A percentile compares a stretch with the other conserved stretches of the same genome.
phyloP scores from a whole-genome alignment of 2,113 vertebrate species.

The Lota lota region DNA sequence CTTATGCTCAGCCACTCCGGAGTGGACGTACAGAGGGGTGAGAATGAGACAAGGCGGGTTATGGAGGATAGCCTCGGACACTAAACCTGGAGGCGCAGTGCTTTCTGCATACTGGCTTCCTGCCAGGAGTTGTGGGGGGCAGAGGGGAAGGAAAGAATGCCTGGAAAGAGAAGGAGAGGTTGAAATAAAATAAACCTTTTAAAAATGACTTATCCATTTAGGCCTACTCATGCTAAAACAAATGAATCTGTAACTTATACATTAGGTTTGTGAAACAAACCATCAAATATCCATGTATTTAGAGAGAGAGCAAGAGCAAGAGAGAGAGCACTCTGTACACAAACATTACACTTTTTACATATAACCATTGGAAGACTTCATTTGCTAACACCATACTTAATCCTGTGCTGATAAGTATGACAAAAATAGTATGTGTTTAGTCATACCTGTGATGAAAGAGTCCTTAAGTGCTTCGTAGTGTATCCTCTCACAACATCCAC shows the following conservation, averaged over 20 bases:
- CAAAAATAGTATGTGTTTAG: too few relatives aligned
- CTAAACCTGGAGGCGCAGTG: constrained; percentile 44
- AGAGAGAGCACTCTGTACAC: not conserved
- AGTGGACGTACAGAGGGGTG: not conserved
- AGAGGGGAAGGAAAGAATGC: constrained; percentile 19
- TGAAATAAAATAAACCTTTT: not conserved
- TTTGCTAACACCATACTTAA: too few relatives aligned
- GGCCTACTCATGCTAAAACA: not conserved
- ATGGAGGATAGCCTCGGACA: constrained; percentile 43
- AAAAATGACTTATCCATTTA: not conserved
- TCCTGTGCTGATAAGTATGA: too few relatives aligned
- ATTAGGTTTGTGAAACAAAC: not conserved
- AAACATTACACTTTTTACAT: not conserved
- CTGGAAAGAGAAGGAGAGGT: constrained; percentile 46
- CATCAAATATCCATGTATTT: not conserved
- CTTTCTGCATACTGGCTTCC: constrained; percentile 57
- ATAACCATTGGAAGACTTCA: too few relatives aligned
- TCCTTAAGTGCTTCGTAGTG: too few relatives aligned
- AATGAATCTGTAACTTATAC: not conserved
- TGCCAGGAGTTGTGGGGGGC: constrained; percentile 5
- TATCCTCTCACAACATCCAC: too few relatives aligned
- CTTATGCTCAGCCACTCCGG: too few relatives aligned
- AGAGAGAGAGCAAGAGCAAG: not conserved
- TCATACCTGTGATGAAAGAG: too few relatives aligned
- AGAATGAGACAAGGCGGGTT: constrained; percentile 34